Percentiles rank a stretch among this genome's conserved stretches.
phyloP scores from a whole-genome alignment of 1,140 invertebrate genomes.

The Lamellibrachia luymesi region DNA sequence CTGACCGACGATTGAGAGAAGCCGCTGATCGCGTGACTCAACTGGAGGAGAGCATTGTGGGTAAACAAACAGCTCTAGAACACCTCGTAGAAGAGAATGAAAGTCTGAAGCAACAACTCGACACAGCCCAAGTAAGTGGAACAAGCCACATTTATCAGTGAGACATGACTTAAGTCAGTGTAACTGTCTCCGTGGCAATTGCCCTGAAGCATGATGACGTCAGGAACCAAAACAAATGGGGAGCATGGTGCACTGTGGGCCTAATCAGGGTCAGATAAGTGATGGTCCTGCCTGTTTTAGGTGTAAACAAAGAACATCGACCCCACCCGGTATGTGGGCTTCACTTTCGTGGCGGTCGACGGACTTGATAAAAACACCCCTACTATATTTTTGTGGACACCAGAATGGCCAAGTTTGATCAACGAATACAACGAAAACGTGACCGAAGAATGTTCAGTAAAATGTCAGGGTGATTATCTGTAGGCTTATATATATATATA shows the following conservation, averaged over 20 bases:
- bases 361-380: too few species aligned
- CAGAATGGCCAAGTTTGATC: too few species aligned
- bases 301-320: too few species aligned
- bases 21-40: not conserved
- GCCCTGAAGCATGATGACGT: not conserved
- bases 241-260: not conserved
- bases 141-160: not conserved
- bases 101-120: slow-evolving; percentile 12
- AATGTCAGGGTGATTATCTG: not conserved
- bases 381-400: too few species aligned
- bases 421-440: too few species aligned
- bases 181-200: not conserved
- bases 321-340: too few species aligned
- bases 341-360: too few species aligned
- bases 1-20: not conserved
- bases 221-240: not conserved
- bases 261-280: too few species aligned
- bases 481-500: not conserved
- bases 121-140: not conserved
- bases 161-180: not conserved
- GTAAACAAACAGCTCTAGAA: slow-evolving; percentile 18
- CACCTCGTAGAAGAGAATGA: slow-evolving; percentile 21
- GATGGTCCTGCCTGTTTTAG: too few species aligned
- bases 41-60: slow-evolving; percentile 19
- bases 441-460: not conserved